Evolutionary conservation across 2,113 vertebrate genomes (phyloP).

Genomic region (Limnothrissa miodon): DNA sequence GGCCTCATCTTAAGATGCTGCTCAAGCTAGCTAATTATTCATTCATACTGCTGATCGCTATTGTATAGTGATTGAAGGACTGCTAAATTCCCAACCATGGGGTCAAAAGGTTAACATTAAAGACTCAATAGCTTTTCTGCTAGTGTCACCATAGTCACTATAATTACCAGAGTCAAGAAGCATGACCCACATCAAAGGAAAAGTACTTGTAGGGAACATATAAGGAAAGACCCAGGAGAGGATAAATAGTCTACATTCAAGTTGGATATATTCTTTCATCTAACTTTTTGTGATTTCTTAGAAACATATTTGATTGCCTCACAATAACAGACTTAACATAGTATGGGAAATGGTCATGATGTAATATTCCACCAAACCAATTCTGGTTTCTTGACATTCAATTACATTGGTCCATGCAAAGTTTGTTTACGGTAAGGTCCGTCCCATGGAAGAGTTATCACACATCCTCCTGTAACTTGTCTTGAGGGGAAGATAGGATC

Average conservation of each 20-base stretch:
- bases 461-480: background rate
- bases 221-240: background rate
- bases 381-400: constrained; percentile 1
- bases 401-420: background rate
- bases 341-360: background rate
- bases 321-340: background rate
- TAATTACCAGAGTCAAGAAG: constrained; percentile 9
- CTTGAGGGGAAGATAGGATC: background rate
- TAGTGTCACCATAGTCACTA: background rate
- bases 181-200: constrained; percentile 1
- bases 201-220: background rate
- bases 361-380: background rate
- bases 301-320: background rate
- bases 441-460: background rate
- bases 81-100: background rate
- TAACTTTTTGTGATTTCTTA: background rate
- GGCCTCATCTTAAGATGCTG: background rate
- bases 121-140: background rate
- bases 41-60: background rate
- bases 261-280: background rate
- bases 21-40: background rate
- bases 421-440: background rate
- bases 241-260: background rate
- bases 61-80: background rate
- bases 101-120: background rate